Conservation (phyloP, 2,888 invertebrate genomes). For the Pristionchus japonicus region DNA sequence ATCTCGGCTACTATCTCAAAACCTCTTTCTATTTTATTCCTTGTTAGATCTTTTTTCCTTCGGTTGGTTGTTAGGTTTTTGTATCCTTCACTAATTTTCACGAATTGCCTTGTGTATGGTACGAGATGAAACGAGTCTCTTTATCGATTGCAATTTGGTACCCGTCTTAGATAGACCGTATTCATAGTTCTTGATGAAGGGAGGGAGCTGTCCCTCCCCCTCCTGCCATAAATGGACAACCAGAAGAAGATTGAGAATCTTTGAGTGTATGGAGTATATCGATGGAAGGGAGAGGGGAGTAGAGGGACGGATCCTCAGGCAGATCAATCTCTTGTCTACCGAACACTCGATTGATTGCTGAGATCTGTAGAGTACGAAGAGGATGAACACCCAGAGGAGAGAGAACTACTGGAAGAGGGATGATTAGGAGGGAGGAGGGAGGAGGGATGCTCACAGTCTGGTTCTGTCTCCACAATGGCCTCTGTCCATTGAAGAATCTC, state of each 20-base stretch:
- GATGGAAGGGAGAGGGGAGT: constrained; percentile 51
- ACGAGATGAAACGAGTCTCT: constrained; percentile 6
- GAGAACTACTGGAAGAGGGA: constrained; percentile 21
- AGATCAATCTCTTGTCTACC: constrained; percentile 66
- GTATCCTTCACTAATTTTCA: constrained; percentile 9
- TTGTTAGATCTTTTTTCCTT: not conserved
- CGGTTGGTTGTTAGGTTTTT: constrained; percentile 33
- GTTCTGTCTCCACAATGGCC: not conserved
- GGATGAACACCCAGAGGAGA: constrained; percentile 38
- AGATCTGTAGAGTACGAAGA: constrained; percentile 54
- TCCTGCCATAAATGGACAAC: constrained; percentile 64
- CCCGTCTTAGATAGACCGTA: not conserved
- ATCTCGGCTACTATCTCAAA: no score
- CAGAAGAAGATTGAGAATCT: constrained; percentile 48
- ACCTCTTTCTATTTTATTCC: not conserved
- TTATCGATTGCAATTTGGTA: not conserved
- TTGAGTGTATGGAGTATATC: constrained; percentile 25
- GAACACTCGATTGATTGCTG: constrained; percentile 61
- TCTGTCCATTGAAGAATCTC: constrained; percentile 44
- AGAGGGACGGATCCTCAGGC: constrained; percentile 67
- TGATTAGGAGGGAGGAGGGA: not conserved
- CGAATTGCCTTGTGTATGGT: constrained; percentile 11
- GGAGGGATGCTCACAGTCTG: constrained; percentile 21
- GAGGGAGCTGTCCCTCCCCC: constrained; percentile 47
- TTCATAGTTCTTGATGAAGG: constrained; percentile 1